A percentile compares a stretch with the other conserved stretches of the same genome.
Evolutionary conservation across 2,113 vertebrate genomes (phyloP).

Genomic region (Salvelinus alpinus): DNA sequence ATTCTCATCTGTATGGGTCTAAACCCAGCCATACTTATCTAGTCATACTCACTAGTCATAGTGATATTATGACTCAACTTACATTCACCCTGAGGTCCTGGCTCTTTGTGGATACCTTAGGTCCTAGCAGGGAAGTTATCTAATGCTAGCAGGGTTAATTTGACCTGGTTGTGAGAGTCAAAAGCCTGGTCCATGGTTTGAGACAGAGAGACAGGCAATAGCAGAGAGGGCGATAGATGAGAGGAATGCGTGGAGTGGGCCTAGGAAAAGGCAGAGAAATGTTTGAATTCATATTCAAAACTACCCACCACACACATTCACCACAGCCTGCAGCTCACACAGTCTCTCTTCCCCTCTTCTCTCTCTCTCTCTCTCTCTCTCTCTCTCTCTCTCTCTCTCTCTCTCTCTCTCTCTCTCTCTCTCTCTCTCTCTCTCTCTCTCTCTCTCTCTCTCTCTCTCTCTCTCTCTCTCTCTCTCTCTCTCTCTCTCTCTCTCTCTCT

Average conservation of each 20-base stretch:
- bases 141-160: conserved; percentile 12
- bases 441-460: not conserved
- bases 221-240: conserved; percentile 19
- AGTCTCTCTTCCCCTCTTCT: no score
- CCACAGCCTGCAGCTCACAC: conserved; percentile 54
- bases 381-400: not conserved
- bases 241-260: conserved; percentile 74
- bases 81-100: not conserved
- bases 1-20: no score
- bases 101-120: not conserved
- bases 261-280: conserved; percentile 60
- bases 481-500: not conserved
- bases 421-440: not conserved
- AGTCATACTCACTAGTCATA: not conserved
- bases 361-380: no score
- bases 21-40: no score
- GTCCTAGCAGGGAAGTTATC: not conserved
- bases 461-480: no score
- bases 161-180: conserved; percentile 20
- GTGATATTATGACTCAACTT: not conserved
- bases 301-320: conserved; percentile 66
- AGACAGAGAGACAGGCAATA: conserved; percentile 1
- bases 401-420: no score
- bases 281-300: conserved; percentile 68
- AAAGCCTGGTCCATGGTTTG: conserved; percentile 18